phyloP scores from a whole-genome alignment of 2,113 vertebrate genomes.

The Pollachius pollachius region DNA sequence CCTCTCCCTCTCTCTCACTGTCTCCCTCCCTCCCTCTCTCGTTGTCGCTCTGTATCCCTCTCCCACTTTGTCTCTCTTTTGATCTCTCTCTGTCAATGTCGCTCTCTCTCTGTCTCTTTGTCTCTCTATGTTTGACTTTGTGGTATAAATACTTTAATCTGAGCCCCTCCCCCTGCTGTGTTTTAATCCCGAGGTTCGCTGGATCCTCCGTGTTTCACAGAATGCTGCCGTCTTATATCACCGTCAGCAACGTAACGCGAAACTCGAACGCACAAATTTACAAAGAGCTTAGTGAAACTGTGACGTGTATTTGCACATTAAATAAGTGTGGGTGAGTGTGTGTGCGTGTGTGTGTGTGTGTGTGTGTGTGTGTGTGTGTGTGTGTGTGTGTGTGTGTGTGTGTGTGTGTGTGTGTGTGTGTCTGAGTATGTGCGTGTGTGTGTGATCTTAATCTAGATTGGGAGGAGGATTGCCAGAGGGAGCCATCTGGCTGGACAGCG shows the following conservation, averaged over 20 bases:
- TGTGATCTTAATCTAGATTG: slow-evolving; percentile 74
- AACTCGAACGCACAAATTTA: slow-evolving; percentile 11
- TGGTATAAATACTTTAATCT: slow-evolving; percentile 92
- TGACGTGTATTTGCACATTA: not conserved
- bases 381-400: not conserved
- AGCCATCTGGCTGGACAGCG: slow-evolving; percentile 67
- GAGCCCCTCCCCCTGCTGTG: slow-evolving; percentile 54
- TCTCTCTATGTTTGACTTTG: slow-evolving; percentile 68
- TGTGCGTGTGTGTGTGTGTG: not conserved
- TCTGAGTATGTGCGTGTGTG: slow-evolving; percentile 12
- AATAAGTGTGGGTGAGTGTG: not conserved
- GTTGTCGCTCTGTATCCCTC: slow-evolving; percentile 27
- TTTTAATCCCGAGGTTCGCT: not conserved
- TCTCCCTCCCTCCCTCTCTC: not conserved
- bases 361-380: not conserved
- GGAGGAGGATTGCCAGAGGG: slow-evolving; percentile 62
- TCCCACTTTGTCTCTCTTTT: too few relatives aligned
- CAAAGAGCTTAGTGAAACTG: too few relatives aligned
- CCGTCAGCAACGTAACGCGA: slow-evolving; percentile 74
- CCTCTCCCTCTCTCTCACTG: not conserved
- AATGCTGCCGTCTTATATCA: slow-evolving; percentile 81
- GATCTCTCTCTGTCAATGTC: not conserved
- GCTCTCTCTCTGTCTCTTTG: slow-evolving; percentile 2
- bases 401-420: slow-evolving; percentile 19
- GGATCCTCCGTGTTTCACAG: slow-evolving; percentile 67